A percentile compares a stretch with the other conserved stretches of the same genome.
Conservation (phyloP, 37 sponge, comb jelly and placozoan species). For the Halisarca cf. caerulea region DNA sequence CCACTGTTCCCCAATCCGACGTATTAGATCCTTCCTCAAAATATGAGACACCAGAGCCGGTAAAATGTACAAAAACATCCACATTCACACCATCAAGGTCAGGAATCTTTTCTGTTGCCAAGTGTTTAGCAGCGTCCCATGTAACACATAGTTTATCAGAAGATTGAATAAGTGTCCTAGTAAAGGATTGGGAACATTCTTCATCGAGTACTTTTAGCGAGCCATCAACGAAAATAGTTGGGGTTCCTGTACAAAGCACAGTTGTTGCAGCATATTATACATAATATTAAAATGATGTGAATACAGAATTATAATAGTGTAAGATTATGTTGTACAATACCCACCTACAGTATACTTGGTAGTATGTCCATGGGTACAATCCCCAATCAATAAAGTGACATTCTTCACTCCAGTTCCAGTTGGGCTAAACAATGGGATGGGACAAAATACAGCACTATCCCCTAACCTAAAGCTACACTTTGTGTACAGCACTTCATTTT, state of each 20-base stretch:
- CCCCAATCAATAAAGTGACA: not conserved
- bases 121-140: not conserved
- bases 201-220: too few relatives aligned
- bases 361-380: not conserved
- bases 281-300: too few relatives aligned
- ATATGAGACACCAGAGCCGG: not conserved
- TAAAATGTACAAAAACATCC: not conserved
- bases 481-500: too few relatives aligned
- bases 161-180: not conserved
- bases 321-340: not conserved
- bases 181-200: not conserved
- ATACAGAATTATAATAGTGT: too few relatives aligned
- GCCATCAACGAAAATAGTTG: too few relatives aligned
- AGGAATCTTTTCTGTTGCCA: not conserved
- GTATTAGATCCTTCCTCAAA: not conserved
- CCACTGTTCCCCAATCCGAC: not conserved
- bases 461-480: not conserved
- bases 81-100: not conserved
- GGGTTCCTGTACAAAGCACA: too few relatives aligned
- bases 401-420: not conserved
- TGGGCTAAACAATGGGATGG: conserved; percentile 13
- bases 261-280: too few relatives aligned
- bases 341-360: conserved; percentile 7
- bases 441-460: not conserved
- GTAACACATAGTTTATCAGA: not conserved